Percentiles rank a stretch among this genome's conserved stretches.
Evolutionary conservation across 2,797 vertebrate genomes (phyloP).

Genomic region (Crax fasciolata): DNA sequence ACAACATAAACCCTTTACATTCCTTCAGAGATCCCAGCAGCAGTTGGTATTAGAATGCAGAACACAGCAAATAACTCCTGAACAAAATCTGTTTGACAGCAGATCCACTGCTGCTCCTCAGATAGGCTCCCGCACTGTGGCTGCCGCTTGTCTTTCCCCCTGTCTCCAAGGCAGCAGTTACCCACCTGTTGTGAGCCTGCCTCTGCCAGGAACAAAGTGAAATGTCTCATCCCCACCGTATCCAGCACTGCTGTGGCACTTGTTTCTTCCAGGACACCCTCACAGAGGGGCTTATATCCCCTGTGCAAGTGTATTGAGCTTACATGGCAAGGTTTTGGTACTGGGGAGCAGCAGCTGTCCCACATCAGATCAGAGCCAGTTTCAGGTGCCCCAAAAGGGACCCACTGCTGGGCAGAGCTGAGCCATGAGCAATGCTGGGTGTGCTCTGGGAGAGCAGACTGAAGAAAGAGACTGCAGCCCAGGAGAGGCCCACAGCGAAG

Average conservation of each 20-base stretch:
- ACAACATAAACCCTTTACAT: not conserved
- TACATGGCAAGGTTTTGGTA: not conserved
- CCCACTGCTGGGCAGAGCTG: too few species aligned
- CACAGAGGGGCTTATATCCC: rapidly evolving
- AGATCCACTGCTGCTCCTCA: not conserved
- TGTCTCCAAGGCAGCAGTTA: rapidly evolving
- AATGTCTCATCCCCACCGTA: rapidly evolving
- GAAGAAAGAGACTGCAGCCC: too few species aligned
- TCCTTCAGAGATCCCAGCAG: not conserved
- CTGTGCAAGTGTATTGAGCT: not conserved
- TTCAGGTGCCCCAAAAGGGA: not conserved
- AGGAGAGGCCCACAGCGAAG: too few species aligned
- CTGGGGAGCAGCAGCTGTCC: not conserved
- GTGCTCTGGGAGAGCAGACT: too few species aligned
- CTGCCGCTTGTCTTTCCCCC: not conserved
- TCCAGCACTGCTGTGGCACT: rapidly evolving
- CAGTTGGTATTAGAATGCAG: not conserved
- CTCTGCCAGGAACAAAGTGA: not conserved
- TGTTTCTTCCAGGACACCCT: not conserved
- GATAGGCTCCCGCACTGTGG: not conserved
- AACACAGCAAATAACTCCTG: not conserved
- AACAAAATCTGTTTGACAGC: not conserved
- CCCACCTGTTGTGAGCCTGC: not conserved
- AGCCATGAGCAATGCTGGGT: not conserved
- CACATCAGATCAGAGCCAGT: not conserved